phyloP scores from a whole-genome alignment of 2,888 invertebrate genomes.

The Andrena trimmerana region DNA sequence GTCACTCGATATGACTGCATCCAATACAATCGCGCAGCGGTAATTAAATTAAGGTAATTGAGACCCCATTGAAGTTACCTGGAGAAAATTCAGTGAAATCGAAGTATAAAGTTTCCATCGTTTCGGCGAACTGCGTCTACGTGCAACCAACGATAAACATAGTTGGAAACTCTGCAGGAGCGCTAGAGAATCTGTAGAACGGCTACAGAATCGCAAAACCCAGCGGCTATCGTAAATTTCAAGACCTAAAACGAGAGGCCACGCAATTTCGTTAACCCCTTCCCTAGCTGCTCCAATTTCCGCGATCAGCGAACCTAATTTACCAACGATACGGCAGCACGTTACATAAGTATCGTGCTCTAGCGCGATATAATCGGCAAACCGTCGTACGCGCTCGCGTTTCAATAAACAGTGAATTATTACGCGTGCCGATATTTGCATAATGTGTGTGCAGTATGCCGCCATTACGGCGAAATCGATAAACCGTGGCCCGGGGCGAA shows the following conservation, averaged over 20 bases:
- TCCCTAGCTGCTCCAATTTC: conserved; percentile 42
- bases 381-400: conserved; percentile 34
- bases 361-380: conserved; percentile 43
- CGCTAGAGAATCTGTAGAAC: background rate
- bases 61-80: background rate
- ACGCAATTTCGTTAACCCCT: conserved; percentile 36
- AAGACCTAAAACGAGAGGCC: conserved; percentile 9
- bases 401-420: conserved; percentile 68
- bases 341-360: conserved; percentile 49
- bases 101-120: background rate
- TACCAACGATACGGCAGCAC: conserved; percentile 21
- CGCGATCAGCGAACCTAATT: conserved; percentile 37
- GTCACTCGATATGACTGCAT: background rate
- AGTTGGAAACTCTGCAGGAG: too few relatives aligned
- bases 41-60: conserved; percentile 1
- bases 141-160: too few relatives aligned
- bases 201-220: background rate
- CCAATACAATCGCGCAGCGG: background rate
- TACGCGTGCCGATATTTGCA: conserved; percentile 55
- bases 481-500: conserved; percentile 25
- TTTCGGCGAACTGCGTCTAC: too few relatives aligned
- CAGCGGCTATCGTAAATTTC: conserved; percentile 14
- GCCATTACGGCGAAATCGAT: conserved; percentile 57
- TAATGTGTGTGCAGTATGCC: conserved; percentile 46
- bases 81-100: background rate